Evolutionary conservation across 2,888 invertebrate genomes (phyloP), one percentile per base, ranked within the genome.

Genomic region (Orchesella flavescens): DNA sequence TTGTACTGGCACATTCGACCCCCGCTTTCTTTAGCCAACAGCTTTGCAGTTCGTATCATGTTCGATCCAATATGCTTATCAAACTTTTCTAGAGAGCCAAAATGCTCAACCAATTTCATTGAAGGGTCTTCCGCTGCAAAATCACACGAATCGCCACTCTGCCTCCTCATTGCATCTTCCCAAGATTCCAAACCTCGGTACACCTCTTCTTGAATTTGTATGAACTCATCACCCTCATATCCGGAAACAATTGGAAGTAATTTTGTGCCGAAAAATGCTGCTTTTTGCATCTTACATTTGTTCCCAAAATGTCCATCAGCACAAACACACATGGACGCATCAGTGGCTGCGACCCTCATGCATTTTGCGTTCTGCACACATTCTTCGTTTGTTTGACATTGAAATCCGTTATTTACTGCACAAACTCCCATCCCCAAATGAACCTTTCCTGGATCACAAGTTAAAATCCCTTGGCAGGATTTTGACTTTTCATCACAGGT

Each of bases 301-400:
- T 24, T 49, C 0, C 75, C 75, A 34, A 4, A 34, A 19, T 76
- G 66, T 21, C 66, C 65, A 5, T 46, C n/a, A 15, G 65, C 65
- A 21, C 75, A 76, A 17, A 49, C 17, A 17, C 75, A 76, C 1
- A 12, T 13, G 7, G 75, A 76, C 13, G 53, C 75, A 0, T 1
- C 1, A 0, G 34, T 17, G 0, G 15, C 43, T 21, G 24, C 66
- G 7, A 66, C 17, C 12, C 4, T 12, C 17, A 13, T 34, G 53
- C 75, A 76, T 4, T 43, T 53, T 0, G 75, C 65, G 13, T 66
- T 76, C 3, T 55, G 55, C 65, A 76, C 75, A n/a, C 75, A 76
- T 1, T 76, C 75, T 43, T 76, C 75, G 17, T n/a, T 76, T 0
- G 53, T 24, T 34, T 66, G 65, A 23, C 75, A 76, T 7, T 5